These are phyloP conservation scores for Dolichomitus sp. DNA, from an alignment of 2,888 invertebrate species.

Conservation along the genomic window DNA sequence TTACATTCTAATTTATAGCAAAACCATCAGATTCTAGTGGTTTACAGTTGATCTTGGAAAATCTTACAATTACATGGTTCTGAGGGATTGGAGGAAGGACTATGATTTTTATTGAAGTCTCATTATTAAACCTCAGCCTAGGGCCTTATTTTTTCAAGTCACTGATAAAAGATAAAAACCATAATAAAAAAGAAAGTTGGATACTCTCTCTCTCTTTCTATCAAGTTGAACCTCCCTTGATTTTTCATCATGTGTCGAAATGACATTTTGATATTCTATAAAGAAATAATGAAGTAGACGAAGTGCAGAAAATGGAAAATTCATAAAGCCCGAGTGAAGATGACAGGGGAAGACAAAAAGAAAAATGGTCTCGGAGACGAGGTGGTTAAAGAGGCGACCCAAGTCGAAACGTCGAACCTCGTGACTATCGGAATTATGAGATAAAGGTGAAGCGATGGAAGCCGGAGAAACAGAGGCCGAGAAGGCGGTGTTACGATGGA, in stretches of 20 bases:
- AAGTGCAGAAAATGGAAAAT: conserved; percentile 10
- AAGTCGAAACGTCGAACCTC: neutral
- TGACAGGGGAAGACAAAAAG: neutral
- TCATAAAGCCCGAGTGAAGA: neutral
- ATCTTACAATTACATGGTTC: neutral
- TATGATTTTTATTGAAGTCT: too few species aligned
- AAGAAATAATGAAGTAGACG: neutral
- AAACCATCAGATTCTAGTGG: too few species aligned
- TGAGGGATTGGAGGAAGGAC: too few species aligned
- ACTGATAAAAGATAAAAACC: too few species aligned
- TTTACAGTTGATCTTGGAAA: too few species aligned
- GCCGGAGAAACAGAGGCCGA: neutral
- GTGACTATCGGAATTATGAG: conserved; percentile 14
- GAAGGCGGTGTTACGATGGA: neutral
- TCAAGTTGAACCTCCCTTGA: too few species aligned
- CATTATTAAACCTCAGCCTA: too few species aligned
- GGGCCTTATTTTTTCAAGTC: too few species aligned
- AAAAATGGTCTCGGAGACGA: neutral
- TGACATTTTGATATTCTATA: neutral
- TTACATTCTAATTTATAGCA: too few species aligned
- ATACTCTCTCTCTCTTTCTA: too few species aligned
- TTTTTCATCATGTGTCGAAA: neutral
- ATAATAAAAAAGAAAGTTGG: too few species aligned
- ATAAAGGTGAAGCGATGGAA: neutral
- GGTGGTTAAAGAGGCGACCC: neutral